Base-by-base conservation (phyloP, 2,797 vertebrate species). In the Syndactyla subalaris region DNA sequence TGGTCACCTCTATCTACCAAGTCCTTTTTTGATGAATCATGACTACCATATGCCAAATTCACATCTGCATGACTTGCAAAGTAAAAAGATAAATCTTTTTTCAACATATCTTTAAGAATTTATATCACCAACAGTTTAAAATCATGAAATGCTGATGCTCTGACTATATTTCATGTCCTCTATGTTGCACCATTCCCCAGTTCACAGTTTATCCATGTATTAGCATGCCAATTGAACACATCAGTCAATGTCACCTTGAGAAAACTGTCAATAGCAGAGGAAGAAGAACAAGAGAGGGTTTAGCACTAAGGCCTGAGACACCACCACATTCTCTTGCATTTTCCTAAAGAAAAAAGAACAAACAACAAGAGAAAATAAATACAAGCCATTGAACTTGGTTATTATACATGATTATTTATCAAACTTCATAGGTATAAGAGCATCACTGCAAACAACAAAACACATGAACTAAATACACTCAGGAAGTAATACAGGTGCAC, bases 251-350 rank as follows among this genome's bases (percentile, higher is more conserved):
- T 99, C 99, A 99, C 99, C 99, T 99, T 70, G 98, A 98, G 94
- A 98, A 97, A 93, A 99, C 95, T 3, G 22, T 94, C 94, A 98
- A 65, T 71, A 99, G 91, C 94, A 99, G 78, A 77, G 98, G 97
- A 86, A 99, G 95, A 96, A 98, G 95, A 23, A 97, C 92, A 65
- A 98, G 96, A 51, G 63, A 81, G 34, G 96, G 94, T 65, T 97
- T 98, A 59, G 98, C 98, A 88, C 88, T 92, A 78, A 99, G 97
- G 92, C 95, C 94, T 22, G 82, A 88, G 2, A 98, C 98, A 65
- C 98, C 98, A 36, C 99, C 99, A 85, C 99, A 99, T 97, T 99
- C 99, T 98, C 99, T 99, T 5, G 99, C 99, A 90, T 99, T 99
- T 93, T 99, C 99, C 99, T 99, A 92, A 52, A 88, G 59, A 65